Evolutionary conservation across 2,113 vertebrate genomes (phyloP).

Genomic region (Meleagris gallopavo): DNA sequence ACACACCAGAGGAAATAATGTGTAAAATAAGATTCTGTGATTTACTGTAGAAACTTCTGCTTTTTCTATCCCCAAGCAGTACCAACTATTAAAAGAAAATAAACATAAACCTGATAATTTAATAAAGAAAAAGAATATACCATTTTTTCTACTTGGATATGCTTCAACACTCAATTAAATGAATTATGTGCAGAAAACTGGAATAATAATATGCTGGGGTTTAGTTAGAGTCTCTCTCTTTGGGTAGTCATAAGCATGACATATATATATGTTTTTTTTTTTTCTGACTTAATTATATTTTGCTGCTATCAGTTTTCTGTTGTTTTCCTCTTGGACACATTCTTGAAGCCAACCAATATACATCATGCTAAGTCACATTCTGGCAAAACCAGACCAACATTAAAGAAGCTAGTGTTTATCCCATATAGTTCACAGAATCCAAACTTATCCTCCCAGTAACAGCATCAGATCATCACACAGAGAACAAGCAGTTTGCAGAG

Average conservation of each 20-base stretch:
- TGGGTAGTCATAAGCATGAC: neutral
- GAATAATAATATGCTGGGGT: neutral
- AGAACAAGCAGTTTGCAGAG: neutral
- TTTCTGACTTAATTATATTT: constrained; percentile 3
- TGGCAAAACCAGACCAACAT: neutral
- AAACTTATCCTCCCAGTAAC: neutral
- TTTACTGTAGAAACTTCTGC: neutral
- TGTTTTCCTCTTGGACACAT: neutral
- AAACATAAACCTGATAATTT: neutral
- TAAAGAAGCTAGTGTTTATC: neutral
- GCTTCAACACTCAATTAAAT: neutral
- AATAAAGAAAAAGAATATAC: neutral
- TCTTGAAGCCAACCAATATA: neutral
- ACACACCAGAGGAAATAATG: neutral
- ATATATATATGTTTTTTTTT: neutral
- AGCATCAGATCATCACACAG: neutral
- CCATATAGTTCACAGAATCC: neutral
- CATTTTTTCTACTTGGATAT: neutral
- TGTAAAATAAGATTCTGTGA: neutral
- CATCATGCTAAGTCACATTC: neutral
- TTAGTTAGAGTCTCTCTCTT: neutral
- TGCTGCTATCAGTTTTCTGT: constrained; percentile 5
- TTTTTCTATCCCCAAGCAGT: neutral
- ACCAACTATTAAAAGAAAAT: neutral
- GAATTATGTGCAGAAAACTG: neutral